These are phyloP conservation scores for Phortica variegata DNA, from an alignment of 1,140 invertebrate genomes.

Conservation along the genomic window DNA sequence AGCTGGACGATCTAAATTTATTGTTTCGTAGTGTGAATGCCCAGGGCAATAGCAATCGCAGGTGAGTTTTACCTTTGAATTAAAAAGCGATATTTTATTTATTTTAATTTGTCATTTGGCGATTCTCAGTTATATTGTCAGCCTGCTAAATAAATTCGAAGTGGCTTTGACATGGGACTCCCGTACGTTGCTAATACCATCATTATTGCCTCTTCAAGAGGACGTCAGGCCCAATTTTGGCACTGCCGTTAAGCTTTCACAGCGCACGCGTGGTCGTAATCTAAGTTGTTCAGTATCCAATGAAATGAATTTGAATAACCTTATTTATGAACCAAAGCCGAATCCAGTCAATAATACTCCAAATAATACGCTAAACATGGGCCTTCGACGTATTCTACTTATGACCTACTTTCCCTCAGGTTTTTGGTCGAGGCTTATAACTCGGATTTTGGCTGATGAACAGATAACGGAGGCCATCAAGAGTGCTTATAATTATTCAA, in stretches of 20 bases:
- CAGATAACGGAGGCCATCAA: conserved; percentile 78
- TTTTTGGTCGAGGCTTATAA: conserved; percentile 95
- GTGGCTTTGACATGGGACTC: conserved; percentile 97
- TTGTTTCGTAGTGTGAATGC: conserved; percentile 74
- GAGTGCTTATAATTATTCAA: conserved; percentile 25
- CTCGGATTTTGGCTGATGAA: conserved; percentile 88
- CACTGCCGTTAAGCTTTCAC: conserved; percentile 63
- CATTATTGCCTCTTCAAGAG: conserved; percentile 79
- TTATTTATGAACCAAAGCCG: conserved; percentile 34
- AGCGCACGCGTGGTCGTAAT: conserved; percentile 65
- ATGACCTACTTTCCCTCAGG: conserved; percentile 98
- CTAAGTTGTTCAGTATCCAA: conserved; percentile 44
- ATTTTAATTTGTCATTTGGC: no score
- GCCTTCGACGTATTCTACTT: conserved; percentile 66
- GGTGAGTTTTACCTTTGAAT: conserved; percentile 17
- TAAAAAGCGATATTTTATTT: neutral
- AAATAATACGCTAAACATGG: conserved; percentile 12
- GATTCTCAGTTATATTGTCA: conserved; percentile 74
- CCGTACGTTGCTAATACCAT: conserved; percentile 87
- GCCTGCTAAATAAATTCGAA: conserved; percentile 94
- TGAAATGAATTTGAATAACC: conserved; percentile 40
- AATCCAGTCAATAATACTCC: conserved; percentile 7
- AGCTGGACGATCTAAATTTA: conserved; percentile 87
- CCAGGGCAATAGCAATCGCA: conserved; percentile 60
- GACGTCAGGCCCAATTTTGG: conserved; percentile 61